These are phyloP conservation scores for Ischnura elegans DNA, from an alignment of 2,888 invertebrate species.

Conservation along the genomic window DNA sequence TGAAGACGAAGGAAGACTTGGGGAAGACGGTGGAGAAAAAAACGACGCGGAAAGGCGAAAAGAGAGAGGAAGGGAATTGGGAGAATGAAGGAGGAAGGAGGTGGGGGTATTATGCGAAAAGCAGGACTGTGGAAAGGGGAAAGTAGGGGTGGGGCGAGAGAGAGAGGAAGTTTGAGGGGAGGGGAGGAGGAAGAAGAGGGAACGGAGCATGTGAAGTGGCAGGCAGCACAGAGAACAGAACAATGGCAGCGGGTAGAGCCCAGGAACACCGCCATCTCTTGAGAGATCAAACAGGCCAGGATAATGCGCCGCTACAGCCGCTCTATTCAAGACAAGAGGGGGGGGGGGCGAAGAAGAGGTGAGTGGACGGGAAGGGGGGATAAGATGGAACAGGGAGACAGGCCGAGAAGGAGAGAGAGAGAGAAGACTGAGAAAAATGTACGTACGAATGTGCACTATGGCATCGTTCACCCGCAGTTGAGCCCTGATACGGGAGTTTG, in stretches of 20 bases:
- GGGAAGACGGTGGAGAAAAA: background rate
- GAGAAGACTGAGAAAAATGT: background rate
- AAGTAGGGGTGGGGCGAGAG: background rate
- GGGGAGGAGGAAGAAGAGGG: background rate
- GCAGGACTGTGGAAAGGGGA: background rate
- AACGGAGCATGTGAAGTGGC: slow-evolving; percentile 58
- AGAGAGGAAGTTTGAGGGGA: background rate
- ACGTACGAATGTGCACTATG: background rate
- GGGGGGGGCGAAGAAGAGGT: background rate
- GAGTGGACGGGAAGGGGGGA: background rate
- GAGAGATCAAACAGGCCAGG: slow-evolving; percentile 69
- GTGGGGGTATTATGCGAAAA: background rate
- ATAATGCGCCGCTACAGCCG: slow-evolving; percentile 68
- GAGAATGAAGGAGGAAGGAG: background rate
- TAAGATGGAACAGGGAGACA: background rate
- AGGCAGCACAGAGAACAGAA: slow-evolving; percentile 67
- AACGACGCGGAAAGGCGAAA: background rate
- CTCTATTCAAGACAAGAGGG: slow-evolving; percentile 54
- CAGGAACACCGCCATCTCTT: slow-evolving; percentile 68
- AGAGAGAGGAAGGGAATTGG: background rate
- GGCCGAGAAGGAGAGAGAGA: background rate
- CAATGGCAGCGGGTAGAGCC: slow-evolving; percentile 67
- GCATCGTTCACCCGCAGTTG: slow-evolving; percentile 32
- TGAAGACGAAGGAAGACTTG: too few relatives aligned
- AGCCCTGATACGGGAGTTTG: slow-evolving; percentile 28